phyloP scores from a whole-genome alignment of 2,888 invertebrate species.

The Ecliptopera silaceata region DNA sequence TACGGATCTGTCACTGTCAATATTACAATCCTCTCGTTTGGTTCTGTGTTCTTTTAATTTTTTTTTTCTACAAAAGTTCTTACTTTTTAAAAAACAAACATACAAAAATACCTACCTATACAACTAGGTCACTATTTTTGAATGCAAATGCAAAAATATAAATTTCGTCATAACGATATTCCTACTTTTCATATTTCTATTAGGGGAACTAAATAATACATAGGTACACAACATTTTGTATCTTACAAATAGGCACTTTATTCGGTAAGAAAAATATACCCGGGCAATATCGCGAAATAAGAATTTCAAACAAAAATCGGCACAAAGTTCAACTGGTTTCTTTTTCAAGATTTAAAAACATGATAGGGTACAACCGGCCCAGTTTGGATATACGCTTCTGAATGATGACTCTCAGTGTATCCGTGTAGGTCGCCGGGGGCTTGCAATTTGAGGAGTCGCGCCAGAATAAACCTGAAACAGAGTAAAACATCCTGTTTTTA shows the following conservation, averaged over 20 bases:
- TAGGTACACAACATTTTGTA: neutral
- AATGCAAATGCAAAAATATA: too few species aligned
- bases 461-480: constrained; percentile 85
- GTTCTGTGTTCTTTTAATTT: too few species aligned
- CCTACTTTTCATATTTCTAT: too few species aligned
- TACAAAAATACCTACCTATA: too few species aligned
- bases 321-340: constrained; percentile 40
- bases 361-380: constrained; percentile 89
- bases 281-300: neutral
- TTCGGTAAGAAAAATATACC: neutral
- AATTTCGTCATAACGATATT: too few species aligned
- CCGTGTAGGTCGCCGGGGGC: constrained; percentile 89
- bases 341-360: constrained; percentile 83
- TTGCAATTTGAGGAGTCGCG: constrained; percentile 88
- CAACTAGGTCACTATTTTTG: too few species aligned
- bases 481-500: neutral
- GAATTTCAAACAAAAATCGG: neutral
- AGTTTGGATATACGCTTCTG: constrained; percentile 90
- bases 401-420: constrained; percentile 90
- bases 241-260: constrained; percentile 1
- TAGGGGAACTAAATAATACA: neutral
- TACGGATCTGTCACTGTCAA: too few species aligned
- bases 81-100: too few species aligned
- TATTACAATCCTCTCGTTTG: too few species aligned
- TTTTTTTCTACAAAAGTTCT: too few species aligned